A percentile compares a stretch with the other conserved stretches of the same genome.
phyloP scores from a whole-genome alignment of 2,888 invertebrate species.

The Rotaria sp. region DNA sequence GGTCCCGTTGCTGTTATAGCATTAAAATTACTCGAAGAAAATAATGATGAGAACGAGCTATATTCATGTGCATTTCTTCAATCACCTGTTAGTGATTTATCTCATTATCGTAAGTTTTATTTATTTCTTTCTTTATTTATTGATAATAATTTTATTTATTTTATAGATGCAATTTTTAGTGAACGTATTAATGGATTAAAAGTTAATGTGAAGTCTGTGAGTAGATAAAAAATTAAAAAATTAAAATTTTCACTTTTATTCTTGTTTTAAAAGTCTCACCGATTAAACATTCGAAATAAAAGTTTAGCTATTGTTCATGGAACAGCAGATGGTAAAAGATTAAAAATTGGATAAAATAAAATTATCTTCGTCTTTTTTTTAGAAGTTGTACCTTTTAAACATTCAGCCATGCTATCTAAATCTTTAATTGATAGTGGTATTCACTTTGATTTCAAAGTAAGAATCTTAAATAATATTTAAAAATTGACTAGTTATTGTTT shows the following conservation, averaged over 20 bases:
- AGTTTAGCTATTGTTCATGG: constrained; percentile 20
- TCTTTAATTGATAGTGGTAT: not conserved
- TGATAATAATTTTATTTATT: not conserved
- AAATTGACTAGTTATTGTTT: not conserved
- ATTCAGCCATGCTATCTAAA: not conserved
- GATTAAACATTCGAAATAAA: not conserved
- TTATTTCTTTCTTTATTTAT: not conserved
- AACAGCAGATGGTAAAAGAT: not conserved
- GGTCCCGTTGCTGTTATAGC: not conserved
- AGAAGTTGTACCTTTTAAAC: constrained; percentile 29
- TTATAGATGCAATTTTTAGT: not conserved
- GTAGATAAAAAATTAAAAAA: not conserved
- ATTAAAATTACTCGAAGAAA: not conserved
- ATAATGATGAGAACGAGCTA: not conserved
- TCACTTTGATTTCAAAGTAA: not conserved
- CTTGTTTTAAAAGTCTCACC: not conserved
- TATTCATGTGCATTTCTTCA: constrained; percentile 13
- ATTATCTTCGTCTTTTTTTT: not conserved
- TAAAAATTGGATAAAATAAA: not conserved
- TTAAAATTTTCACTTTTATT: not conserved
- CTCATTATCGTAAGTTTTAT: not conserved
- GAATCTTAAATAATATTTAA: too few species aligned
- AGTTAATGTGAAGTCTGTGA: not conserved
- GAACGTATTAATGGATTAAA: not conserved
- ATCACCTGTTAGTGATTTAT: constrained; percentile 5